These are phyloP conservation scores for Xestia c-nigrum DNA, from an alignment of 2,888 invertebrate species.

Conservation along the genomic window DNA sequence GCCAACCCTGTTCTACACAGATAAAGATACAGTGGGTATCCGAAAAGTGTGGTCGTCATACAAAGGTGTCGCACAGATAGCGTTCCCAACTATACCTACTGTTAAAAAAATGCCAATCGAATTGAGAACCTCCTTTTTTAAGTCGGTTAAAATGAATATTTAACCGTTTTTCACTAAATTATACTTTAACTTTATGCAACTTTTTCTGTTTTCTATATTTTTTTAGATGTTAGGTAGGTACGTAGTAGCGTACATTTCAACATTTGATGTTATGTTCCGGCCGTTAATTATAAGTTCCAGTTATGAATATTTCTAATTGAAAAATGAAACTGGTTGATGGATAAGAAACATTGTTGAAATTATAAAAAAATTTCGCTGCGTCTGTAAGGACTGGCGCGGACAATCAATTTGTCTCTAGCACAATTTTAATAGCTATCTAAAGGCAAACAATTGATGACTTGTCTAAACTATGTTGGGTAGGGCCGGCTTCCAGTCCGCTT, in stretches of 20 bases:
- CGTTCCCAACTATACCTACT: too few relatives aligned
- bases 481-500: not conserved
- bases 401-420: slow-evolving; percentile 14
- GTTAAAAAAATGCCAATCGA: too few relatives aligned
- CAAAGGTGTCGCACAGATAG: too few relatives aligned
- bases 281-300: slow-evolving; percentile 39
- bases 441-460: not conserved
- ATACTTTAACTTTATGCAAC: too few relatives aligned
- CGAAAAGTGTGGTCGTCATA: too few relatives aligned
- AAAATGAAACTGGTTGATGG: slow-evolving; percentile 27
- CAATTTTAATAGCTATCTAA: not conserved
- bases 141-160: too few relatives aligned
- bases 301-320: slow-evolving; percentile 42
- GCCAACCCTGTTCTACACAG: too few relatives aligned
- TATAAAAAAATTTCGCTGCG: not conserved
- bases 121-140: too few relatives aligned
- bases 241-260: not conserved
- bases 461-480: not conserved
- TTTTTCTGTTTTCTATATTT: not conserved
- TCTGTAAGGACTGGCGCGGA: slow-evolving; percentile 2
- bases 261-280: slow-evolving; percentile 46
- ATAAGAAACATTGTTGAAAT: slow-evolving; percentile 19
- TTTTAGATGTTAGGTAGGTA: not conserved
- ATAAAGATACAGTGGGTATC: too few relatives aligned
- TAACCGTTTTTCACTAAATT: too few relatives aligned